Evolutionary conservation across 1,140 invertebrate genomes (phyloP).

Genomic region (Streblospio benedicti): DNA sequence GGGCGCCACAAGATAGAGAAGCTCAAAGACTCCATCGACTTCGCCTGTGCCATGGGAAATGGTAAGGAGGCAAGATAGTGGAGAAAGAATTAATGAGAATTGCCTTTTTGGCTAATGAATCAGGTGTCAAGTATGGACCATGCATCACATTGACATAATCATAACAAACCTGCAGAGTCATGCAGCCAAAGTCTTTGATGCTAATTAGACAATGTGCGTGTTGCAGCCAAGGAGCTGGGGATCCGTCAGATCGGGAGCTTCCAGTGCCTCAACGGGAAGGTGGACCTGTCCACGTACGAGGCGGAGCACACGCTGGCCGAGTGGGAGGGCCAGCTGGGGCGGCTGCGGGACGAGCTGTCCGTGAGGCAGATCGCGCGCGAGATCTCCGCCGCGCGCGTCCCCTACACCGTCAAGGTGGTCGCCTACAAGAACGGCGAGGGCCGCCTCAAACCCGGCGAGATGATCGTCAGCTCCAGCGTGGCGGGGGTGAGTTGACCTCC

Average conservation of each 20-base stretch:
- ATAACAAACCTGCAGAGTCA: too few relatives aligned
- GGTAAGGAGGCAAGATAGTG: too few relatives aligned
- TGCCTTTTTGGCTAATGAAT: too few relatives aligned
- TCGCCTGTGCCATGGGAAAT: slow-evolving; percentile 44
- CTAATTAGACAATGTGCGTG: too few relatives aligned
- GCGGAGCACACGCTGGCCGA: slow-evolving; percentile 36
- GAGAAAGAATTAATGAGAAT: too few relatives aligned
- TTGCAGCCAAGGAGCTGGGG: slow-evolving; percentile 34
- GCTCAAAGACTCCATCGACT: slow-evolving; percentile 29
- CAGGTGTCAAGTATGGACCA: too few relatives aligned
- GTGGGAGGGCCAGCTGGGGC: slow-evolving; percentile 34
- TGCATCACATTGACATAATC: too few relatives aligned
- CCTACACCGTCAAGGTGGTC: slow-evolving; percentile 39
- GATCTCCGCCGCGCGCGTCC: slow-evolving; percentile 34
- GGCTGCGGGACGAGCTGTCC: slow-evolving; percentile 35
- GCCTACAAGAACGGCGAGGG: slow-evolving; percentile 47
- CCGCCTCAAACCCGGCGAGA: slow-evolving; percentile 32
- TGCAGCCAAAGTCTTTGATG: too few relatives aligned
- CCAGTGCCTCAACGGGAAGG: slow-evolving; percentile 42
- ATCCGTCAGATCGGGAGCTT: slow-evolving; percentile 41
- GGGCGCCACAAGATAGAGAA: slow-evolving; percentile 37
- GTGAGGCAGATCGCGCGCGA: slow-evolving; percentile 37
- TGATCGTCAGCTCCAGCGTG: slow-evolving; percentile 43
- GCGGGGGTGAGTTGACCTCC: slow-evolving; percentile 43
- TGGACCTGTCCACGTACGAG: slow-evolving; percentile 43